phyloP scores from a whole-genome alignment of 1,140 invertebrate genomes.

The Dolichoris vasculosae region DNA sequence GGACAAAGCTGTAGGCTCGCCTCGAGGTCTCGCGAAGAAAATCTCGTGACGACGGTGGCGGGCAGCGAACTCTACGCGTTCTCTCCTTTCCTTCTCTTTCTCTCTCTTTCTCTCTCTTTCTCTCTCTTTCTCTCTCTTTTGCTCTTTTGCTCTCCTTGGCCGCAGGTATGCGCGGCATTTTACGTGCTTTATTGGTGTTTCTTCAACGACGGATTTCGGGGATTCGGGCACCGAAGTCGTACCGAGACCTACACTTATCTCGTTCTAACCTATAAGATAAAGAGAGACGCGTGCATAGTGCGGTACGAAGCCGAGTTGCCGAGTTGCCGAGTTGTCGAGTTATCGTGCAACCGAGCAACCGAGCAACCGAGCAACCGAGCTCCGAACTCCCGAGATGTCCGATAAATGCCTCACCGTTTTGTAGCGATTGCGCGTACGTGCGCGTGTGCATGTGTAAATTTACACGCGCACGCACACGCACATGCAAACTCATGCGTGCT shows the following conservation, averaged over 20 bases:
- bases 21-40: slow-evolving; percentile 8
- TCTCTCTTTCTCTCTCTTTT: slow-evolving; percentile 47
- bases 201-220: neutral
- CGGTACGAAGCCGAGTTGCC: neutral
- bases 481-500: neutral
- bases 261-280: neutral
- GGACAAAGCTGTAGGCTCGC: slow-evolving; percentile 41
- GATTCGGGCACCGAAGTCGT: neutral
- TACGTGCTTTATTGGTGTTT: slow-evolving; percentile 18
- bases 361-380: too few species aligned
- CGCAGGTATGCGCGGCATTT: slow-evolving; percentile 32
- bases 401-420: neutral
- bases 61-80: slow-evolving; percentile 44
- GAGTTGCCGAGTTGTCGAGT: neutral
- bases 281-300: neutral
- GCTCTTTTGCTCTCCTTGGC: slow-evolving; percentile 17
- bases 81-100: slow-evolving; percentile 44
- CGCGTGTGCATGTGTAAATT: neutral
- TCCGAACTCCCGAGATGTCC: neutral
- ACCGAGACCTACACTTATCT: neutral
- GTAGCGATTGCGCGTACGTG: neutral
- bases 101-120: slow-evolving; percentile 32
- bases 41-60: slow-evolving; percentile 27
- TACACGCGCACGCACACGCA: too few species aligned
- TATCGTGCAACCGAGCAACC: too few species aligned